Conservation (phyloP, 2,797 vertebrate genomes). For the Peromyscus nudipes region DNA sequence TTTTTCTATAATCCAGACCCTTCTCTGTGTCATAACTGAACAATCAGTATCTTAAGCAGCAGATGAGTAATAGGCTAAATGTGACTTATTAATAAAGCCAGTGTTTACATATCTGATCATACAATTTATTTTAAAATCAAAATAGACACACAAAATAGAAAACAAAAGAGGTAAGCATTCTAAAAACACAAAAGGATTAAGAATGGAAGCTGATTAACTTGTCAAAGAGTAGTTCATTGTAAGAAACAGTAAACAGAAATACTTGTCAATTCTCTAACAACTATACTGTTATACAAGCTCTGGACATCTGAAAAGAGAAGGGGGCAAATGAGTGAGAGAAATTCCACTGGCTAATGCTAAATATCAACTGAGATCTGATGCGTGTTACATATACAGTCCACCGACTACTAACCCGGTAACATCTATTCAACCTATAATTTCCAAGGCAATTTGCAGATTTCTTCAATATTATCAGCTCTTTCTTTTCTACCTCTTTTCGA, state of each 20-base stretch:
- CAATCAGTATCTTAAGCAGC: not conserved
- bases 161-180: conserved; percentile 70
- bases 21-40: not conserved
- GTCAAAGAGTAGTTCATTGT: conserved; percentile 52
- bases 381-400: not conserved
- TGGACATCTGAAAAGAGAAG: conserved; percentile 51
- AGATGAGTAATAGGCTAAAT: conserved; percentile 44
- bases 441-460: conserved; percentile 17
- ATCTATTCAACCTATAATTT: not conserved
- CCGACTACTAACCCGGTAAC: not conserved
- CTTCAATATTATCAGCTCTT: not conserved
- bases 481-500: conserved; percentile 2
- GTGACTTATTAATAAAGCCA: conserved; percentile 50
- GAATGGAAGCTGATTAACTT: conserved; percentile 67
- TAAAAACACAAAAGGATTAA: conserved; percentile 70
- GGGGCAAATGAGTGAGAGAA: conserved; percentile 45
- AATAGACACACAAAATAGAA: conserved; percentile 42
- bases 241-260: conserved; percentile 68
- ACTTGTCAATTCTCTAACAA: conserved; percentile 65
- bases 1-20: conserved; percentile 32
- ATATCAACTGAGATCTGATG: not conserved
- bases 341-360: conserved; percentile 15
- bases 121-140: conserved; percentile 67
- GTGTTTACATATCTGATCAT: conserved; percentile 50
- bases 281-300: conserved; percentile 23